Evolutionary conservation across 1,140 invertebrate genomes (phyloP).

Genomic region (Teleogryllus occipitalis): DNA sequence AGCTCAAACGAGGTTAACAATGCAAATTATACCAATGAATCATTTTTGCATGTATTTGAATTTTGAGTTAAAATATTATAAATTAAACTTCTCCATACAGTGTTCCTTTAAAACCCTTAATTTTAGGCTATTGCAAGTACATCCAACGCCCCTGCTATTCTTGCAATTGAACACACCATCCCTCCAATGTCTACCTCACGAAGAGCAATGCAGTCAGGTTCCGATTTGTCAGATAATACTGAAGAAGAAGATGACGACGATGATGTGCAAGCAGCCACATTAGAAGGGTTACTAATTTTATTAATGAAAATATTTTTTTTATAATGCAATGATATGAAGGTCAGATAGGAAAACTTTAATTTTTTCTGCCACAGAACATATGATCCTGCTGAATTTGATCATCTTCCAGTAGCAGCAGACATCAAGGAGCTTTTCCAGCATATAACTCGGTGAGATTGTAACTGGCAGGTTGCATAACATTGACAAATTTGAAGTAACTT

Average conservation of each 20-base stretch:
- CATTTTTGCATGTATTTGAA: too few species aligned
- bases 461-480: not conserved
- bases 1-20: too few species aligned
- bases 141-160: not conserved
- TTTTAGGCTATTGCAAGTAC: too few species aligned
- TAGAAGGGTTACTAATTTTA: slow-evolving; percentile 33
- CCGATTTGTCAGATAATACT: slow-evolving; percentile 21
- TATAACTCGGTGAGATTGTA: slow-evolving; percentile 64
- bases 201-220: not conserved
- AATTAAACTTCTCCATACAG: too few species aligned
- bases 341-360: not conserved
- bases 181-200: not conserved
- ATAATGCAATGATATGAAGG: not conserved
- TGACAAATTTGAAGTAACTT: not conserved
- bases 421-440: slow-evolving; percentile 90
- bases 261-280: slow-evolving; percentile 27
- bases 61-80: too few species aligned
- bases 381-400: slow-evolving; percentile 75
- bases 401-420: slow-evolving; percentile 71
- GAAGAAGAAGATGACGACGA: slow-evolving; percentile 32
- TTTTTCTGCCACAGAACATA: slow-evolving; percentile 47
- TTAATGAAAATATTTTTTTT: not conserved
- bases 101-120: too few species aligned
- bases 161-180: not conserved
- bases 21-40: too few species aligned